Base-by-base conservation (phyloP, 1,140 invertebrate species). In the Brachionus asplanchnoidis region DNA sequence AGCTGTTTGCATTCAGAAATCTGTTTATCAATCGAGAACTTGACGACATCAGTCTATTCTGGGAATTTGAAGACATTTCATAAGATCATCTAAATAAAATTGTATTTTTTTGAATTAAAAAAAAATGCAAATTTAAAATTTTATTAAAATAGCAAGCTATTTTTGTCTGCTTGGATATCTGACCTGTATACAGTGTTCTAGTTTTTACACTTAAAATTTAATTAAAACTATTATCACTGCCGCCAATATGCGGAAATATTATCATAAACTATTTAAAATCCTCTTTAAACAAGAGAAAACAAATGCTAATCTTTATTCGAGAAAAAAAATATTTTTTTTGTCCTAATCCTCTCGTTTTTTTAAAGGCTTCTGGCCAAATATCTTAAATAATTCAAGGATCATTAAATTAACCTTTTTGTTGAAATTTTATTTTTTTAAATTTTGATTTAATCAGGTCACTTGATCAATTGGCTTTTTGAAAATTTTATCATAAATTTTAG, bases 11-110 rank as follows among this genome's bases (percentile, higher is more conserved):
- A 50, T 50, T 77, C n/a, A 77, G 7, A 20, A 77, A 46, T 14
- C 73, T 42, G 26, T 50, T 77, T 46, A 77, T 46, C 23, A 77
- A 77, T 2, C 73, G 73, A 23, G 73, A 77, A 46, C 40, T 46
- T 26, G 73, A 46, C 12, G 73, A 77, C 40, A 77, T 50, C 44
- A 77, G 17, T 77, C 73, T 20, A 46, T 77, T 77, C 17, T 77
- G 40, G 26, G 73, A 23, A 46, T 28, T 73, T 9, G 68, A 77
- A 20, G 40, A 46, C 73, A 77, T 77, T 53, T 73, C 32, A 68
- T 17, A 40, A 40, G 1, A 11, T 40, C 68, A 73, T 73, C 68
- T 73, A 73, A 73, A 73, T n/a, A 17, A 17, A 56, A 23, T 6
- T 36, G 3, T n/a, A 56, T 56, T 56, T n/a, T 56, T 56, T 56